Base-by-base conservation (phyloP, 2,797 vertebrate genomes). In the Graptemys geographica region DNA sequence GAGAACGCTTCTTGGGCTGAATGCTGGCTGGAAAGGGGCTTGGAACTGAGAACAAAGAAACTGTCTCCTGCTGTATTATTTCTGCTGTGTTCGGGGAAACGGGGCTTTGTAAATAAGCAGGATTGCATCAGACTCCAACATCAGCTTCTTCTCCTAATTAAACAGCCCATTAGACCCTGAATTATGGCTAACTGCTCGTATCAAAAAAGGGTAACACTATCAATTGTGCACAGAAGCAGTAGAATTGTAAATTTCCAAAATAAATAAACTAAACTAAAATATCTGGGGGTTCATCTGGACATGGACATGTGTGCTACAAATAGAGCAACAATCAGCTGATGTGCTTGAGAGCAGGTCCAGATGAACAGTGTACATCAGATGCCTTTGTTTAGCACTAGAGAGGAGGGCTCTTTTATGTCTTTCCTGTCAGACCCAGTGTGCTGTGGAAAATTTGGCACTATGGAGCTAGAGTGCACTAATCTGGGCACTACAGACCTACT, bases 321-420 rank as follows among this genome's bases (percentile, higher is more conserved):
- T 3, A 44, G 44, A 33, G 47, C 2, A 74, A 55, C 31, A 5
- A 23, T 37, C 37, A 19, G 1, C 57, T 72, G 65, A 78, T 82
- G 62, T 53, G 49, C 33, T 1, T 0, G 18, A 52, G 31, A 51
- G 81, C 0, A 51, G 65, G n/a, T 6, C 6, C 65, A 41, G 83
- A 89, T 65, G 5, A 65, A 19, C 16, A 23, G 37, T 31, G 2
- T 6, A 37, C 33, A 6, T 41, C 79, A 93, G 57, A 59, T 49
- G 41, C 15, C 57, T 72, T 72, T 72, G 37, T 37, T 53, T 80
- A 65, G 53, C 5, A 18, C 9, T 53, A 47, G 13, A 16, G 25
- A 74, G 56, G 72, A 80, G n/a, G 21, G 3, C 52, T 55, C n/a
- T 5, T n/a, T 7, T 9, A 4, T 1, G 2, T 1, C 52, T 41